Conservation (phyloP, 2,113 vertebrate species). For the Saguinus imperator region DNA sequence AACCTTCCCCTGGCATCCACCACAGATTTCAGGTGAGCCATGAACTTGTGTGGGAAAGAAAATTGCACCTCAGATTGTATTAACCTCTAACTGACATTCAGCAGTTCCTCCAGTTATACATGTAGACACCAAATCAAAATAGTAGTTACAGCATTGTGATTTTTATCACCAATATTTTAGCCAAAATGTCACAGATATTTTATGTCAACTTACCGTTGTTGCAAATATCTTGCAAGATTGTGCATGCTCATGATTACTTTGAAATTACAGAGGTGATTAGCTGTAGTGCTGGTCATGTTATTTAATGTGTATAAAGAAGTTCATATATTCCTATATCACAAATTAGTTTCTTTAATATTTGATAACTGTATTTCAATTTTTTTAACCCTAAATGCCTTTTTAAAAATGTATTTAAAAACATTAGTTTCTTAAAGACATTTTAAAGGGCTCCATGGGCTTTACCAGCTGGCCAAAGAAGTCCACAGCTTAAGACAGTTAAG, state of each 20-base stretch:
- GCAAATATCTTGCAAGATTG: neutral
- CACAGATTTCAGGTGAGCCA: neutral
- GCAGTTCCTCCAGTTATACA: neutral
- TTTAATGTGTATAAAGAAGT: neutral
- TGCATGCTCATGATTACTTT: neutral
- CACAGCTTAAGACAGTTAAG: neutral
- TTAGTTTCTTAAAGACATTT: neutral
- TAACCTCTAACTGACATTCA: neutral
- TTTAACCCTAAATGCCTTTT: neutral
- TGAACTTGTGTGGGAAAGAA: neutral
- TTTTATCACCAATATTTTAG: neutral
- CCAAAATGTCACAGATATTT: neutral
- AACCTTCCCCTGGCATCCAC: neutral
- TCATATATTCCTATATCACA: neutral
- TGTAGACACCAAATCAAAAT: neutral
- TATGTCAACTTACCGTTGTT: neutral
- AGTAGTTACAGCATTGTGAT: neutral
- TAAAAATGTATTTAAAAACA: conserved; percentile 17
- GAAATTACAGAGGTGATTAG: neutral
- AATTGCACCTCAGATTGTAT: too few species aligned
- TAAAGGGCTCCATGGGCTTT: neutral
- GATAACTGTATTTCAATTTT: neutral
- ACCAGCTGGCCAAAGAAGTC: too few species aligned
- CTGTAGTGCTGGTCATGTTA: neutral
- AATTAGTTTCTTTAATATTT: conserved; percentile 37